Evolutionary conservation across 2,888 invertebrate species (phyloP).

Genomic region (Tenthredo scrophulariae): DNA sequence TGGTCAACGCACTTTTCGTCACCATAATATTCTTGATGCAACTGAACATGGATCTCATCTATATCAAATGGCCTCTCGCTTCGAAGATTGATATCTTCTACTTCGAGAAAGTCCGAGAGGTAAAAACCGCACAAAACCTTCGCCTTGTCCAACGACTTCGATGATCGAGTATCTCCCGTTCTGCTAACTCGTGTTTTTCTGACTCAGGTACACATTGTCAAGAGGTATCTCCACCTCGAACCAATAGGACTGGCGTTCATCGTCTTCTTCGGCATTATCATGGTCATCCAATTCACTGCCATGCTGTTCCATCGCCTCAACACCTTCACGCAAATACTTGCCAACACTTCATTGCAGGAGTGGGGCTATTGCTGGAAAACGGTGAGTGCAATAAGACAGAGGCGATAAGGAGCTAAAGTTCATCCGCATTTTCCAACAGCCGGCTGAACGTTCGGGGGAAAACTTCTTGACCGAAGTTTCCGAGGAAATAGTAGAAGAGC

Average conservation of each 20-base stretch:
- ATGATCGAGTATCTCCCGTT: neutral
- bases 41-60: constrained; percentile 81
- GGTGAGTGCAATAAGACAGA: neutral
- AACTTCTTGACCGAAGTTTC: neutral
- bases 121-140: neutral
- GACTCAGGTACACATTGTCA: neutral
- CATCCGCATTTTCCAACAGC: neutral
- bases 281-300: neutral
- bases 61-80: constrained; percentile 79
- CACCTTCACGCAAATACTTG: neutral
- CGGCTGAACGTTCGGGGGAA: neutral
- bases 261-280: neutral
- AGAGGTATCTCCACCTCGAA: neutral
- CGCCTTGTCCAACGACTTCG: neutral
- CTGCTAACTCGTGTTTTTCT: neutral
- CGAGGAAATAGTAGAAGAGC: neutral
- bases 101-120: neutral
- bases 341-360: neutral
- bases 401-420: neutral
- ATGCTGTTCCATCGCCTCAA: neutral
- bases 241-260: neutral
- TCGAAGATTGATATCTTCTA: neutral
- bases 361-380: neutral
- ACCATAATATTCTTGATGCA: constrained; percentile 84
- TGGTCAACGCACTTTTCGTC: constrained; percentile 85